Base-by-base conservation (phyloP, 2,113 vertebrate species). In the Pachypanchax playfairii region DNA sequence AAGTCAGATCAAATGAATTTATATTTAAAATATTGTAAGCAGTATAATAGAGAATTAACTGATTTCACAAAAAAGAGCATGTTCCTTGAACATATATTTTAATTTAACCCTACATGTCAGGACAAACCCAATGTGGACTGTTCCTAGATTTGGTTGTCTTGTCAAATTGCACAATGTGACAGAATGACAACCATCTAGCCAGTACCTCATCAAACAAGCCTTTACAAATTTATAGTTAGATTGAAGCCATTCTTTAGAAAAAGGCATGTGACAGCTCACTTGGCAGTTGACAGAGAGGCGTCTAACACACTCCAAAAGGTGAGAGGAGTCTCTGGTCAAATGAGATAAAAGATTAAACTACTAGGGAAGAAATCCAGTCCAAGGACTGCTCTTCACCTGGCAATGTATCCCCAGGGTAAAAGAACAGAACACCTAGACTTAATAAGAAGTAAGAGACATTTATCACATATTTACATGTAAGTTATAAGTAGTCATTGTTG, bases 231-330 rank as follows among this genome's bases (percentile, higher is more conserved):
- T 24, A 21, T 18, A 10, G 41, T 35, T 53, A 21, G n/a, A 47
- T 46, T 47, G 50, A 65, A 26, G 29, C 7, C 28, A 26, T 24
- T 55, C 42, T 65, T 55, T 15, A 52, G 51, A 24, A 47, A 54
- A 55, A 65, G 12, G 38, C 51, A 46, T 22, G 12, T 25, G 12
- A 55, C 17, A 47, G 31, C 41, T 26, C 51, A 55, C 31, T 55
- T 47, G 4, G 22, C 9, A n/a, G 18, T 36, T 55, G 51, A 55
- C 29, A 65, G 44, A 65, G 21, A 17, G 49, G n/a, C 6, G 36
- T 31, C 42, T 24, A 64, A 44, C 51, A 15, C 36, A 20, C 51
- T 46, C 12, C 20, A 20, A 54, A 65, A 35, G 22, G 6, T 59
- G 21, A 35, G 14, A 35, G 31, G 14, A 22, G 25, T 42, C 13